Evolutionary conservation across 2,113 vertebrate species (phyloP).

Genomic region (Acrocephalus kingi): DNA sequence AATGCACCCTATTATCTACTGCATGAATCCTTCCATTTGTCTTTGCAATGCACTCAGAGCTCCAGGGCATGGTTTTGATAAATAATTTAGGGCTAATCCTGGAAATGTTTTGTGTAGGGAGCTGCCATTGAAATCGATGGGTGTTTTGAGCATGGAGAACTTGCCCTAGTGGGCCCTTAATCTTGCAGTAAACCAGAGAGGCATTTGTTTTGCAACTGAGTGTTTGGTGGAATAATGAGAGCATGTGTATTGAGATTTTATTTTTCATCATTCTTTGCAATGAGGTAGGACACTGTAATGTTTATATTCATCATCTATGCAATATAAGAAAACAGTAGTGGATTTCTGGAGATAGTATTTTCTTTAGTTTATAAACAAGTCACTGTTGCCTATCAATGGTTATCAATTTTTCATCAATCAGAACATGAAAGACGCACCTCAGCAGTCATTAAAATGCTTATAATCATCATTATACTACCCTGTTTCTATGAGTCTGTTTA

Average conservation of each 20-base stretch:
- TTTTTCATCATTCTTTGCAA: conserved; percentile 26
- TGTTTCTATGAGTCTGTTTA: neutral
- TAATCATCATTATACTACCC: neutral
- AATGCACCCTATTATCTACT: neutral
- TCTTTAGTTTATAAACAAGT: neutral
- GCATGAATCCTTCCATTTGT: conserved; percentile 15
- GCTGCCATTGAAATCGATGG: neutral
- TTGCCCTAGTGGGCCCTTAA: neutral
- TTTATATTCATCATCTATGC: neutral
- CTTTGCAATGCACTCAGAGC: neutral
- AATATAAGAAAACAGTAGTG: neutral
- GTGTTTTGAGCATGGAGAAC: neutral
- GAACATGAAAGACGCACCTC: neutral
- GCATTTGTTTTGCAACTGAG: conserved; percentile 12
- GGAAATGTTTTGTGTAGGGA: neutral
- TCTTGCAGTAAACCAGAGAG: conserved; percentile 20
- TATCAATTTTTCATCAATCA: conserved; percentile 2
- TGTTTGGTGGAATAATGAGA: neutral
- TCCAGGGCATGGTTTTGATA: conserved; percentile 24
- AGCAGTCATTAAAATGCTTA: neutral
- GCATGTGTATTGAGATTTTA: neutral
- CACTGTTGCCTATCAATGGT: neutral
- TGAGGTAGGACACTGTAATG: neutral
- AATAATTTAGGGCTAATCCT: conserved; percentile 51
- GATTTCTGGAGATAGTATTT: neutral